Evolutionary conservation across 2,113 vertebrate species (phyloP), one percentile per base, ranked within the genome.

Genomic region (Istiophorus platypterus): DNA sequence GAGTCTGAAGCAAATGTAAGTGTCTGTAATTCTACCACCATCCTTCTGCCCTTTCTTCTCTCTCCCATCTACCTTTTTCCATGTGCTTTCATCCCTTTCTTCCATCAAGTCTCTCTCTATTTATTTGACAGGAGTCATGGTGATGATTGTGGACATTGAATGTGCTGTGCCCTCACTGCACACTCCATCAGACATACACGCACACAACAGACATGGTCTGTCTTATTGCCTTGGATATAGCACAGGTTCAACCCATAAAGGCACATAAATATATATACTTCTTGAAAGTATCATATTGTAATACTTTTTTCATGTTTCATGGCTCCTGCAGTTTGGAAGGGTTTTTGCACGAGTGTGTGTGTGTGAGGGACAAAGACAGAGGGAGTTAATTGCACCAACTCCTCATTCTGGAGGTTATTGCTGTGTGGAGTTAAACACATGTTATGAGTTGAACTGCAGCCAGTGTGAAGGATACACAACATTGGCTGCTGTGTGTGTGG

Each of bases 111-210:
- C 85, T 78, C 85, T 88, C 88, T 91, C 27, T 90, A 80, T 90
- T 90, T 89, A 87, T 92, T 90, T 91, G 91, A 91, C 89, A 87
- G 85, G 76, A 82, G 88, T 81, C 76, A 85, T 80, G 86, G 81
- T 89, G 88, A 91, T 86, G 83, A 51, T 86, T 90, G 89, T 89
- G 88, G 73, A 90, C 91, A 91, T 83, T 90, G 85, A 91, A 87
- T 76, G 83, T 63, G 84, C 67, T 88, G 75, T 91, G 86, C 88
- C 83, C 80, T 84, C 76, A 74, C 72, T 54, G 49, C 75, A 72
- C 59, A 82, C 57, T 27, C 45, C 75, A 10, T 56, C 47, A 61
- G 39, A 69, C 82, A 74, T 39, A 66, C 75, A 75, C 9, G 69
- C 68, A 37, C 37, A 27, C 24, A 45, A 42, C 65, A 84, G 42